Percentiles rank a stretch among this genome's conserved stretches.
Conservation (phyloP, 2,113 vertebrate genomes). For the Strix aluco region DNA sequence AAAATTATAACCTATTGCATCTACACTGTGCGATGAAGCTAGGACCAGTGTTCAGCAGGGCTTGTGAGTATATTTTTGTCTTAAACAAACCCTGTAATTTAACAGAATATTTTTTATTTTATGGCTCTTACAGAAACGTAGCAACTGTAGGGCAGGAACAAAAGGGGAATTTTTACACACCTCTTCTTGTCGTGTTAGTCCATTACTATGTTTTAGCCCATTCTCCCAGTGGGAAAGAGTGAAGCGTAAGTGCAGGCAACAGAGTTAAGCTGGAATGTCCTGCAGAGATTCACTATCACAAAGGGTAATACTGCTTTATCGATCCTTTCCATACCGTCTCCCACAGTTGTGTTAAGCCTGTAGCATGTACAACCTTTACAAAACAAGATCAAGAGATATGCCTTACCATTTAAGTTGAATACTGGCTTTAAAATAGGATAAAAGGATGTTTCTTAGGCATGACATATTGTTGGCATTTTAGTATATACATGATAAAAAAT, state of each 20-base stretch:
- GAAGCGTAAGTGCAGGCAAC: slow-evolving; percentile 46
- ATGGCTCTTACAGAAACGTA: background rate
- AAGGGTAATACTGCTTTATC: slow-evolving; percentile 75
- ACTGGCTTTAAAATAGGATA: slow-evolving; percentile 57
- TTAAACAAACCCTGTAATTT: background rate
- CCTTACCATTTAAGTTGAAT: slow-evolving; percentile 73
- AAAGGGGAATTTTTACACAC: background rate
- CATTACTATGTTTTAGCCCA: background rate
- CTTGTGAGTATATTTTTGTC: background rate
- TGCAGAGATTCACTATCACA: slow-evolving; percentile 72
- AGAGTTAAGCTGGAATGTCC: slow-evolving; percentile 68
- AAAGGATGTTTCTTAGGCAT: slow-evolving; percentile 65
- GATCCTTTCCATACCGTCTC: slow-evolving; percentile 70
- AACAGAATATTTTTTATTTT: background rate
- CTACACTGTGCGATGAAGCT: background rate
- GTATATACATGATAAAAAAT: slow-evolving; percentile 59
- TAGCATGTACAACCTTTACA: slow-evolving; percentile 76
- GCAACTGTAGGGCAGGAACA: background rate
- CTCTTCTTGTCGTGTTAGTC: background rate
- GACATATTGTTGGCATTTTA: slow-evolving; percentile 68
- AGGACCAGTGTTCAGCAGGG: background rate
- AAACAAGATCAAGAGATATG: slow-evolving; percentile 75
- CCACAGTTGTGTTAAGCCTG: slow-evolving; percentile 70
- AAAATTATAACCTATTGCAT: background rate
- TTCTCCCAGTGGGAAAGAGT: slow-evolving; percentile 59